These are phyloP conservation scores for Borostomias antarcticus DNA, from an alignment of 2,797 vertebrate genomes.

Conservation along the genomic window DNA sequence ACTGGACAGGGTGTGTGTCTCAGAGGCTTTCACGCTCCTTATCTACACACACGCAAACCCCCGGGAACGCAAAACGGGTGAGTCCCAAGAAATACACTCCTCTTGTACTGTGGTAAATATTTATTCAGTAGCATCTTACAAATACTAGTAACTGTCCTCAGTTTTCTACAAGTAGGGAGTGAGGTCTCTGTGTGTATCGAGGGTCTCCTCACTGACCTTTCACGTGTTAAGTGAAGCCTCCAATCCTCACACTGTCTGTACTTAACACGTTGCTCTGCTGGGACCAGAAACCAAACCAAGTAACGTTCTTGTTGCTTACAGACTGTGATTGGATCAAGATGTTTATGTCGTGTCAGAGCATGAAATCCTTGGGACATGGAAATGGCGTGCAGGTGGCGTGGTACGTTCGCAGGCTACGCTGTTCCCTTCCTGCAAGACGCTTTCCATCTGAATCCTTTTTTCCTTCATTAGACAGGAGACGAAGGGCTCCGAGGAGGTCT, in stretches of 20 bases:
- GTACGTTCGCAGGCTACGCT: too few relatives aligned
- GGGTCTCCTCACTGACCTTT: background rate
- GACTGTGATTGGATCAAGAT: constrained; percentile 34
- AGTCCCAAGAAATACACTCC: background rate
- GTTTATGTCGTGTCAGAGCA: background rate
- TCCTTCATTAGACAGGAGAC: constrained; percentile 26
- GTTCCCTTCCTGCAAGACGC: constrained; percentile 28
- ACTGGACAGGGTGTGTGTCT: constrained; percentile 15
- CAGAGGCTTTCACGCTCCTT: constrained; percentile 41
- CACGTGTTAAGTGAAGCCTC: too few relatives aligned
- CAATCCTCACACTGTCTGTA: too few relatives aligned
- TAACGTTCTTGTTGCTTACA: constrained; percentile 8
- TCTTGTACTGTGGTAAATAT: too few relatives aligned
- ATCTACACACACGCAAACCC: constrained; percentile 35
- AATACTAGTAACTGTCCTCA: too few relatives aligned
- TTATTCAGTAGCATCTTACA: too few relatives aligned
- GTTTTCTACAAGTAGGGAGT: too few relatives aligned
- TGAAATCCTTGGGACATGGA: background rate
- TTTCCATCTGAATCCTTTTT: constrained; percentile 42
- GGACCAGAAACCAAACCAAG: constrained; percentile 38
- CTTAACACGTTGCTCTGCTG: too few relatives aligned
- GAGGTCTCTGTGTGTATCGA: background rate
- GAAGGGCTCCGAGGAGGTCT: constrained; percentile 38
- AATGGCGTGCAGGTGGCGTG: too few relatives aligned
- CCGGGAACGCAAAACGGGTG: constrained; percentile 5